phyloP scores from a whole-genome alignment of 1,140 invertebrate species.

The Hyposmocoma kahamanoa region DNA sequence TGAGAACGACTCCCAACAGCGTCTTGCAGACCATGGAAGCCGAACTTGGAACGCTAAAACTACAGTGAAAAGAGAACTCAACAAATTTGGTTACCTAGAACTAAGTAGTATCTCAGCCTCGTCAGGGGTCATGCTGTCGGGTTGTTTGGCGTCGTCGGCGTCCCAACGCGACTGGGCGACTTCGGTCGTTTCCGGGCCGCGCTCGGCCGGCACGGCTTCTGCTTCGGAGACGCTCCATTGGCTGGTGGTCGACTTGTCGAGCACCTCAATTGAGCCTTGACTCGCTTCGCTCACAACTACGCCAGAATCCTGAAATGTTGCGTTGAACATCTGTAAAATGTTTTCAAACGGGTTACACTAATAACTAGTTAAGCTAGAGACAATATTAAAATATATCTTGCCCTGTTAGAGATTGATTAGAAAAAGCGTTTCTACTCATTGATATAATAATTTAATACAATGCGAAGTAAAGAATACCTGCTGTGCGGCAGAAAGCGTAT shows the following conservation, averaged over 20 bases:
- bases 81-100: constrained; percentile 84
- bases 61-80: too few relatives aligned
- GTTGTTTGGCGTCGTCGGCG: constrained; percentile 47
- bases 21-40: too few relatives aligned
- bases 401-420: too few relatives aligned
- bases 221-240: constrained; percentile 72
- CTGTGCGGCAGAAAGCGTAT: constrained; percentile 61
- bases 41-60: too few relatives aligned
- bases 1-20: too few relatives aligned
- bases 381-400: too few relatives aligned
- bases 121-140: constrained; percentile 87
- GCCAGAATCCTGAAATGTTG: constrained; percentile 58
- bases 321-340: too few relatives aligned
- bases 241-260: constrained; percentile 72
- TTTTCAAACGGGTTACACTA: too few relatives aligned
- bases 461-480: constrained; percentile 41
- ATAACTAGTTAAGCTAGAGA: too few relatives aligned
- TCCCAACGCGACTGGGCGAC: constrained; percentile 31
- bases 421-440: too few relatives aligned
- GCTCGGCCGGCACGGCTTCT: constrained; percentile 52
- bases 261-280: constrained; percentile 70
- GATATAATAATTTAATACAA: too few relatives aligned
- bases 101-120: constrained; percentile 89
- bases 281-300: constrained; percentile 70
- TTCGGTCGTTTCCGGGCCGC: constrained; percentile 24